Evolutionary conservation across 1,140 invertebrate genomes (phyloP), one percentile per base, ranked within the genome.

Genomic region (Drosophila sucinea): DNA sequence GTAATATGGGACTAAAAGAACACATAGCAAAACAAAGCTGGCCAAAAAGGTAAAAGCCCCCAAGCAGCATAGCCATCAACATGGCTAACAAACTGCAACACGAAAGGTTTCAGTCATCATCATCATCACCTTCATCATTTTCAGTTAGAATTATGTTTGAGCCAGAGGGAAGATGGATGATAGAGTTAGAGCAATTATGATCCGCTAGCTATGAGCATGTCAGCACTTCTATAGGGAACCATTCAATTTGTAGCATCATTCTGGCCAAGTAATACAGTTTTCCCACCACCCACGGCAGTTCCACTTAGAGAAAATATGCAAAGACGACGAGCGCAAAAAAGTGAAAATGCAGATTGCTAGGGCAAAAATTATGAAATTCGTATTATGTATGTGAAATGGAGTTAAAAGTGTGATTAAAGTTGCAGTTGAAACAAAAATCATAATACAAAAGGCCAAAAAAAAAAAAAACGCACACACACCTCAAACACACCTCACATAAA

Each of bases 321-420:
- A 79, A 82, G 64, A 17, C 17, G 63, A 73, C 77, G 54, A 66
- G 44, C 27, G 54, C 60, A 38, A 81, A 70, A 85, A 85, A 85
- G 82, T 85, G 82, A 85, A 85, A 85, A 78, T 84, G 70, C 67
- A 71, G 54, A 47, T 47, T 47, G 44, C 17, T 47, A 7, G 44
- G 8, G 44, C 44, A 27, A 51, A 79, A 85, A 85, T 86, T 85
- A 86, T 85, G 78, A 85, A 85, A 85, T 85, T 86, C 81, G 82
- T 85, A 86, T 85, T 85, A 85, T 86, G 82, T 74, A 78, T 27
- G 44, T 51, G 44, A 27, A 86, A 86, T 79, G 81, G 82, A 85
- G 82, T 85, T 85, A 86, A 85, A 85, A 85, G 82, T 86, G 82
- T 85, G 82, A 85, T 85, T 85, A 85, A 75, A 81, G 44, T 84